Evolutionary conservation across 1,140 invertebrate genomes (phyloP).

Genomic region (Drosophila repletoides): DNA sequence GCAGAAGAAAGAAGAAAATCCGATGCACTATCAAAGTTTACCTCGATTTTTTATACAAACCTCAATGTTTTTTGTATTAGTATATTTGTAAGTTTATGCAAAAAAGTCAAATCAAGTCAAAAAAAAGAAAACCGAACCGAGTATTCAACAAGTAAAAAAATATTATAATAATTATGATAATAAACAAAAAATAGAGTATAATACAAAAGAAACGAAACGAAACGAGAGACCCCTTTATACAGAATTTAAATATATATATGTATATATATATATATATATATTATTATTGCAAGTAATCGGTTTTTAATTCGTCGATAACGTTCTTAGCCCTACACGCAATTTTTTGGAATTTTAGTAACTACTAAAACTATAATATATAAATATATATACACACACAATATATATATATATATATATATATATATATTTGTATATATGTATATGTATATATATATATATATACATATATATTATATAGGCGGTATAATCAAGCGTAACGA

Average conservation of each 20-base stretch:
- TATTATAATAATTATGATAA: no score
- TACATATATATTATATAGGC: slow-evolving; percentile 21
- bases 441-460: neutral
- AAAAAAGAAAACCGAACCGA: neutral
- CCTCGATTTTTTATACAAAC: slow-evolving; percentile 74
- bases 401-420: slow-evolving; percentile 6
- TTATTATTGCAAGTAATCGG: slow-evolving; percentile 61
- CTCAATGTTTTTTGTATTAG: slow-evolving; percentile 69
- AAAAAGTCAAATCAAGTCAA: slow-evolving; percentile 11
- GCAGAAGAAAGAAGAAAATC: slow-evolving; percentile 33
- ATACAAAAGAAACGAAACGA: neutral
- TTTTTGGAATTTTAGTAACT: slow-evolving; percentile 60
- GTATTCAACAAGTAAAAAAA: slow-evolving; percentile 8
- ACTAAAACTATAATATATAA: slow-evolving; percentile 38
- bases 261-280: no score
- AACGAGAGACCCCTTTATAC: slow-evolving; percentile 64
- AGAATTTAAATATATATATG: slow-evolving; percentile 59
- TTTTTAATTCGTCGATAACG: slow-evolving; percentile 62
- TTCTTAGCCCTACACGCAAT: slow-evolving; percentile 52
- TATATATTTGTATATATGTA: no score
- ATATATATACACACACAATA: slow-evolving; percentile 30
- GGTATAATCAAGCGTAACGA: slow-evolving; percentile 60
- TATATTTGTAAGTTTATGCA: slow-evolving; percentile 66
- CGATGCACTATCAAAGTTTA: slow-evolving; percentile 74
- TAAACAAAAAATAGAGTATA: neutral